Base-by-base conservation (phyloP, 35 echinoderm and acorn worm species). In the Eucidaris tribuloides region DNA sequence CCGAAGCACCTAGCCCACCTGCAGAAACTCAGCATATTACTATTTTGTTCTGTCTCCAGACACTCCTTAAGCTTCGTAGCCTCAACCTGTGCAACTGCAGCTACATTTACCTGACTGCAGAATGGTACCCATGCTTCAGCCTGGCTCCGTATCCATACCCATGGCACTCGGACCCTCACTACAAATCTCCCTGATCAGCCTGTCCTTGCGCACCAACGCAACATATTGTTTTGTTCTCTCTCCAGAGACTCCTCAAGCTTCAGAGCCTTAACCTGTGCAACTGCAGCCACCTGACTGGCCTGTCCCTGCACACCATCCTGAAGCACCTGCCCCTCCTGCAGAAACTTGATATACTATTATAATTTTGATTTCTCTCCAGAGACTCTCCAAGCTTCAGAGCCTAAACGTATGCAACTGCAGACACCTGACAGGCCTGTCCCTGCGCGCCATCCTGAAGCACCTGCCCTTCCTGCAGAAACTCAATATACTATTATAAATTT, bases 281-380 rank as follows among this genome's bases (percentile, higher is more conserved):
- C 18, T 87, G 84, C 58, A 79, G 19, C 13, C 84, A 87, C 84
- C 50, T 87, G 35, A 87, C 84, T 3, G 29, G 45, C 46, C 17
- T 33, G 25, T 79, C 84, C 15, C 76, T 87, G 40, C 84, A 60
- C 27, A 77, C 72, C 45, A 78, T 87, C 36, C 20, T 55, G 25
- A 87, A 79, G 35, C 79, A 59, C 54, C 54, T 77, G 4, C 84
- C 71, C 5, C 55, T 28, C 46, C 77, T 87, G 7, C 49, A 62
- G 22, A 33, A 15, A 37, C 40, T 87, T 18, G 65, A 87, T 37
- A 41, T 87, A n/a, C n/a, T n/a, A n/a, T n/a, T 30, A 22, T n/a
- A n/a, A n/a, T n/a, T n/a, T n/a, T n/a, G n/a, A n/a, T n/a, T n/a
- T n/a, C n/a, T 9, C 20, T 77, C 22, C 25, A 81, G 79, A 81